Base-by-base conservation (phyloP, 1,140 invertebrate species). In the Metaphire vulgaris region DNA sequence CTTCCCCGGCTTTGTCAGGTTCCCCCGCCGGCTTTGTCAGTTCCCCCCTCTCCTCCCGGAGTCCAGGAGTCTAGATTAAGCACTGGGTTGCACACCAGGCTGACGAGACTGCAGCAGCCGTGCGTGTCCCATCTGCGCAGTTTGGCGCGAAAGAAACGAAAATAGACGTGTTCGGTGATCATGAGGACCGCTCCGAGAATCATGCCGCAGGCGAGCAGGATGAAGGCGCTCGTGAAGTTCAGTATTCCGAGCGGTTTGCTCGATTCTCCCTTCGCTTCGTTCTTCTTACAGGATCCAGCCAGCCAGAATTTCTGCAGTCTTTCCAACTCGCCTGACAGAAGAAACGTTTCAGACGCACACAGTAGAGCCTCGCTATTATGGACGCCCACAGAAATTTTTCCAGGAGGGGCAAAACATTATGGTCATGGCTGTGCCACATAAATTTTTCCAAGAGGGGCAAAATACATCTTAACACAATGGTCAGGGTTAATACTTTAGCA, bases 151-250 rank as follows among this genome's bases (percentile, higher is more conserved):
- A 89, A 82, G 85, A 96, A 97, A 82, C 93, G 92, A 85, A 96
- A 97, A 86, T 98, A 98, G 32, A 97, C 86, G 86, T 97, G 92
- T 86, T 99, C 97, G n/a, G 96, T 84, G 1, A 93, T 86, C 12
- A 98, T 88, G 66, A 98, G 89, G 12, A 95, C 80, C 0, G 92
- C 90, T 0, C 95, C 93, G 74, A 98, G 86, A 69, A 97, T 86
- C 78, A 98, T 94, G 33, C 97, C 97, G 74, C 92, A 92, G 89
- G 94, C 95, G 16, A 99, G 89, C 75, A 99, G 89, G 15, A 99
- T 89, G 85, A 99, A 99, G 26, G 97, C 97, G 34, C 93, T 96
- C 82, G 98, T 91, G 86, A 99, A 99, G 88, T 99, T 97, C 84
- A 98, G 93, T 66, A 98, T 89, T 0, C 96, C 96, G 77, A 99